Base-by-base conservation (phyloP, 92 coral and sea anemone genomes). In the Phenganax subtilis region DNA sequence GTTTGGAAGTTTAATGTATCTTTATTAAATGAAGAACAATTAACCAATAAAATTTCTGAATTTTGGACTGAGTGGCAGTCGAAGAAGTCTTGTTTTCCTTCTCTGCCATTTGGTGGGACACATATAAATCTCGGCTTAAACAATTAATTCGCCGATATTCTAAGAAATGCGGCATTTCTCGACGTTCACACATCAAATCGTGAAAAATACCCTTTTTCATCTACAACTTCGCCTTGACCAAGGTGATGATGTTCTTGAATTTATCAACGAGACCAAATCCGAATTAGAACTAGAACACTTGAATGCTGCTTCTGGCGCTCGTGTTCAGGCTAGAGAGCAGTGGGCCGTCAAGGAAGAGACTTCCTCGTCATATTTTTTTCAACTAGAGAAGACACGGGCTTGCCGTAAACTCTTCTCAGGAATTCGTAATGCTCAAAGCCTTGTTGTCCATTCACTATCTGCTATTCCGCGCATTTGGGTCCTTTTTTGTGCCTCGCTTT, bases 101-200 rank as follows among this genome's bases (percentile, higher is more conserved):
- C 37, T 12, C 62, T 54, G n/a, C 11, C 9, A 6, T 25, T 9
- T 74, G 79, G 79, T 74, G 79, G 79, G 79, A 74, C 12, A 61
- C 79, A 6, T 59, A 61, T 25, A 74, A 74, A 54, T 12, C 6
- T 3, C 79, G 79, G 55, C 1, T 74, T 8, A 52, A 52, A 52
- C 3, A 1, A 3, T 14, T 74, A 6, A 74, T 29, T 0, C 15
- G 54, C 6, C n/a, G 27, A 9, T 70, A 8, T 70, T 70, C 75
- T 70, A 25, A 12, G 0, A 3, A 70, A 20, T 6, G 6, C 6
- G 75, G 53, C 8, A 3, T 7, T 3, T 2, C 54, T n/a, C 30
- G 3, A n/a, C 25, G 61, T 2, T 9, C 15, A 3, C 57, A 51
- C 16, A 52, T 51, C n/a, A n/a, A 7, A 6, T 55, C 61, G 6